Evolutionary conservation across 2,113 vertebrate species (phyloP).

Genomic region (Halcyon malimbica): DNA sequence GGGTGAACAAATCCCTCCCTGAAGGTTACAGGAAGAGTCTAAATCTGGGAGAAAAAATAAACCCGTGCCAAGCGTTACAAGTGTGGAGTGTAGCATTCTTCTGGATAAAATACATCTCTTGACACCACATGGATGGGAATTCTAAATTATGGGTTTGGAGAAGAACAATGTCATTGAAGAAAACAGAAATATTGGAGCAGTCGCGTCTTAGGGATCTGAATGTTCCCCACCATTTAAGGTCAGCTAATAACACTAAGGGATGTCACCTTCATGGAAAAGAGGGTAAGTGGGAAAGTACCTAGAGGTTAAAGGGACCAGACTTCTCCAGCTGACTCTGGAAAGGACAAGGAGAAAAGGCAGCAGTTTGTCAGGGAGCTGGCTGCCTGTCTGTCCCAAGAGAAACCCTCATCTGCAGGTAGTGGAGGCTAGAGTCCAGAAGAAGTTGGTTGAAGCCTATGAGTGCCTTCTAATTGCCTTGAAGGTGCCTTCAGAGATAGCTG

Average conservation of each 20-base stretch:
- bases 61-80: neutral
- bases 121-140: neutral
- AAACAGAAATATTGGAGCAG: neutral
- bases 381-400: neutral
- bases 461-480: neutral
- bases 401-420: neutral
- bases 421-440: neutral
- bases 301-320: neutral
- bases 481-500: neutral
- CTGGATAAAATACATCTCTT: neutral
- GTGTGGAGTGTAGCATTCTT: neutral
- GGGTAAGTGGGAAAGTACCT: neutral
- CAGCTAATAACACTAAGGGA: neutral
- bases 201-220: neutral
- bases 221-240: neutral
- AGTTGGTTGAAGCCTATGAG: neutral
- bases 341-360: neutral
- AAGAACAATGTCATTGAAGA: neutral
- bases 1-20: neutral
- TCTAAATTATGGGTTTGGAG: neutral
- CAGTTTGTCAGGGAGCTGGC: neutral
- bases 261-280: neutral
- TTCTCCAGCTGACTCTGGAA: neutral
- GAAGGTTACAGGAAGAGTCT: neutral
- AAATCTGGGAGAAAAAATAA: neutral